A percentile compares a stretch with the other conserved stretches of the same genome.
Conservation (phyloP, 2,888 invertebrate genomes). For the Biston betularia region DNA sequence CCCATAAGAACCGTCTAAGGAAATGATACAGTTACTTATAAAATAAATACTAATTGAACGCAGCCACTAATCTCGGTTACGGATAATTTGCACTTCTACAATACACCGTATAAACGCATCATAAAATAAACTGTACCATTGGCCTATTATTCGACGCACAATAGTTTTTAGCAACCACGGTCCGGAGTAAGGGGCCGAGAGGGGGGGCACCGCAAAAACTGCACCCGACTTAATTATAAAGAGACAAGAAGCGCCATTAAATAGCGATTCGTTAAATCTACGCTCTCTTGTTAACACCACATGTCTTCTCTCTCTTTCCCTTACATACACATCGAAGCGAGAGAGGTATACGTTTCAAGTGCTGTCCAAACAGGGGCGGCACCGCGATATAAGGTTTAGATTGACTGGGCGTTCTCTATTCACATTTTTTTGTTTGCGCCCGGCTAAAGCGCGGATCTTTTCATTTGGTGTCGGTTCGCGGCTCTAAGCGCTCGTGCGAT, state of each 20-base stretch:
- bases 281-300: conserved; percentile 83
- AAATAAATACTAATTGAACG: conserved; percentile 12
- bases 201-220: conserved; percentile 78
- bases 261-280: conserved; percentile 86
- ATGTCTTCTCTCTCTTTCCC: conserved; percentile 62
- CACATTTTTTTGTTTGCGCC: conserved; percentile 76
- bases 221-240: conserved; percentile 86
- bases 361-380: conserved; percentile 91
- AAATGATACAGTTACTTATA: not conserved
- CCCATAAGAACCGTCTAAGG: not conserved
- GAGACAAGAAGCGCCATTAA: conserved; percentile 86
- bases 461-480: conserved; percentile 80
- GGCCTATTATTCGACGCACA: conserved; percentile 68
- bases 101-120: conserved; percentile 48
- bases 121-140: conserved; percentile 64
- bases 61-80: conserved; percentile 32
- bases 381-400: conserved; percentile 82
- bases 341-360: conserved; percentile 54
- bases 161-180: conserved; percentile 65
- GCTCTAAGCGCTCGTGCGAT: conserved; percentile 62
- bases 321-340: conserved; percentile 48
- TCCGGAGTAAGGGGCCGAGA: conserved; percentile 43
- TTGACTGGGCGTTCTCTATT: conserved; percentile 85
- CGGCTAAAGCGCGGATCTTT: conserved; percentile 65
- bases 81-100: conserved; percentile 36